phyloP scores from a whole-genome alignment of 2,797 vertebrate species.

The Falco novaeseelandiae region DNA sequence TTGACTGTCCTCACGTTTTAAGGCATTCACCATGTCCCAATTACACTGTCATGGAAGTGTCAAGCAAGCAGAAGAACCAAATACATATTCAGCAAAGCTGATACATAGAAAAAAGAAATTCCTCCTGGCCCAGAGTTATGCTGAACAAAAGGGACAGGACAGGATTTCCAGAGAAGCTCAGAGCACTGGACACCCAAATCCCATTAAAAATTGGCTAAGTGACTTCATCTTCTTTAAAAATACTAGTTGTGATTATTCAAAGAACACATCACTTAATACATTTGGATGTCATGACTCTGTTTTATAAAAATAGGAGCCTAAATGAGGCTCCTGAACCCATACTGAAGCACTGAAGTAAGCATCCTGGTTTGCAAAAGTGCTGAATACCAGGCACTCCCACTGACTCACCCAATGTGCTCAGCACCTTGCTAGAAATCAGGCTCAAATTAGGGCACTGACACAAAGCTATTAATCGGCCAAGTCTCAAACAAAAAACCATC shows the following conservation, averaged over 20 bases:
- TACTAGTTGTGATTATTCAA: conserved; percentile 1
- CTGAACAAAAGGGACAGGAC: neutral
- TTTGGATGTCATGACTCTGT: neutral
- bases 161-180: neutral
- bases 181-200: neutral
- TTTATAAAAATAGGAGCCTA: conserved; percentile 36
- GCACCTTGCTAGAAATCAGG: neutral
- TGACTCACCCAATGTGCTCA: neutral
- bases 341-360: neutral
- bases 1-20: neutral
- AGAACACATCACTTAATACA: neutral
- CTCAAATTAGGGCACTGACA: conserved; percentile 17
- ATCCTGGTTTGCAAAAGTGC: neutral
- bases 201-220: neutral
- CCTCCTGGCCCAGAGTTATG: neutral
- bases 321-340: neutral
- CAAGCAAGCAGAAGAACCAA: neutral
- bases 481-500: neutral
- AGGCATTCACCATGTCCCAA: neutral
- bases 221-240: neutral
- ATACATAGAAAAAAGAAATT: neutral
- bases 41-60: neutral
- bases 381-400: conserved; percentile 36
- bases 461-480: neutral
- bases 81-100: neutral